Evolutionary conservation across 2,888 invertebrate species (phyloP), one percentile per base, ranked within the genome.

Genomic region (Drosophila setosimentum): DNA sequence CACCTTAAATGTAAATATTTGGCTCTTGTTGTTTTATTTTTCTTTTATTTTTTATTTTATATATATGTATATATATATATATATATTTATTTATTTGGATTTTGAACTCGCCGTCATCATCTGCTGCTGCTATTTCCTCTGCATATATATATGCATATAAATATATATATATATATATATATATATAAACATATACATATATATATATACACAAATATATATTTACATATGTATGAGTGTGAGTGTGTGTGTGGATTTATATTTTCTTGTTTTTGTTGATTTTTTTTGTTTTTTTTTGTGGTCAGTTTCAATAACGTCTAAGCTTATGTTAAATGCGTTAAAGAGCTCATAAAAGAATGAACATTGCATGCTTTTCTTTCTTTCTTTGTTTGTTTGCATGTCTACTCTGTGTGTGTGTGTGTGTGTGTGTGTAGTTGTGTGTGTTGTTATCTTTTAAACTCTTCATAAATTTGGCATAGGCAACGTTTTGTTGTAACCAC

Each of bases 1-100:
- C 59, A 91, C 91, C 91, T 91, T 91, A 92, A 72, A 70, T 66
- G 60, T 89, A 90, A 78, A 90, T 92, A 86, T 92, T 91, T 91
- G 91, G 90, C 87, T 91, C 87, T 77, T 80, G 76, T 76, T 83
- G 83, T 82, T 74, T 79, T 78, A 42, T 58, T 65, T 5, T n/a
- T n/a, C 3, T 7, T 50, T n/a, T 50, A 29, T 18, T 50, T 51
- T 6, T 30, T 30, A 5, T 32, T 27, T 24, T 37, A 45, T 21
- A 16, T 16, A 16, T 45, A 13, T 21, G 10, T 2, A 35, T 35
- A 35, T 35, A 35, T 37, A 18, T 18, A 18, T 5, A 33, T 35
- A 35, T 35, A 35, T 16, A 33, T 35, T 5, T 18, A 8, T 80
- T 72, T 63, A 83, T 81, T 75, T 84, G 76, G 75, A 78, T 74